phyloP scores from a whole-genome alignment of 2,888 invertebrate species.

The Drosophila subsilvestris region DNA sequence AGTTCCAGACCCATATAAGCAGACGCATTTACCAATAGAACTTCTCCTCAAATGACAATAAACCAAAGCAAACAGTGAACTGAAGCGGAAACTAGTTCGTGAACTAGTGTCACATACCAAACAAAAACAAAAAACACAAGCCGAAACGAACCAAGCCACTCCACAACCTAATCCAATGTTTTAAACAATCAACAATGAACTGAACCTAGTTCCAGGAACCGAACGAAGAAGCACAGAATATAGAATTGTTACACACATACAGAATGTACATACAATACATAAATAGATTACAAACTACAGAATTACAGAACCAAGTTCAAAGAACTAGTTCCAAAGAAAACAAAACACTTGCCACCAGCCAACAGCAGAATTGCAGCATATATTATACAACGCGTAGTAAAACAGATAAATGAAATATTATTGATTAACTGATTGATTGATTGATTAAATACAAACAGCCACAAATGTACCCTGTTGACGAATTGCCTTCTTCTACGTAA shows the following conservation, averaged over 20 bases:
- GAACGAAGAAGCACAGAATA: conserved; percentile 7
- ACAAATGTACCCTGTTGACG: conserved; percentile 78
- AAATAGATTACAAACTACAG: conserved; percentile 13
- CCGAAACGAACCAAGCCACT: background rate
- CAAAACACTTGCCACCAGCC: background rate
- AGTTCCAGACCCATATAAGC: conserved; percentile 23
- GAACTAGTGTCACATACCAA: conserved; percentile 3
- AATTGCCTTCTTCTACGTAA: conserved; percentile 78
- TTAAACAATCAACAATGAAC: conserved; percentile 10
- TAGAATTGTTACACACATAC: too few species aligned
- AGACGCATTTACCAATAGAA: conserved; percentile 37
- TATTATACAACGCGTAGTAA: background rate
- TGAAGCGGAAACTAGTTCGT: background rate
- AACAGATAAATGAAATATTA: conserved; percentile 9
- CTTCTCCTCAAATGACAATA: conserved; percentile 38
- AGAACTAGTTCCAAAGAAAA: conserved; percentile 59
- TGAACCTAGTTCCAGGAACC: conserved; percentile 7
- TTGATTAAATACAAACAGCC: conserved; percentile 26
- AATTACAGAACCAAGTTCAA: conserved; percentile 29
- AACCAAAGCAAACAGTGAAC: conserved; percentile 22
- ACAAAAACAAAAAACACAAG: background rate
- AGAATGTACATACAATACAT: conserved; percentile 16
- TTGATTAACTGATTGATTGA: conserved; percentile 30
- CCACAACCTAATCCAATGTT: background rate
- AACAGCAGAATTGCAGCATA: conserved; percentile 31